Percentiles rank a stretch among this genome's conserved stretches.
phyloP scores from a whole-genome alignment of 2,888 invertebrate genomes.

The Leptopilina syphax region DNA sequence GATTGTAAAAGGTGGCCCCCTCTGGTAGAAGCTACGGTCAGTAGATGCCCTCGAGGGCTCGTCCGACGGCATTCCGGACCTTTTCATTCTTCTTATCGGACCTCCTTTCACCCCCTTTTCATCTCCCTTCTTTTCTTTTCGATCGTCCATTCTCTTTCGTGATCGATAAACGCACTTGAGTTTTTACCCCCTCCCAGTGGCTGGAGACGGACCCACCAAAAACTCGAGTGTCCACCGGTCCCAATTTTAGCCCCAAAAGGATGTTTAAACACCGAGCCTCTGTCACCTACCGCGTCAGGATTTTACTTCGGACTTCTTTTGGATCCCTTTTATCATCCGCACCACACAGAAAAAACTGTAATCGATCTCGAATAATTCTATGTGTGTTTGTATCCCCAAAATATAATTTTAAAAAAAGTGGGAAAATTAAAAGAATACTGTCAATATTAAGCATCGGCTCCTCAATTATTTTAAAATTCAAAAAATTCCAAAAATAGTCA shows the following conservation, averaged over 20 bases:
- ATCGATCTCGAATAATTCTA: background rate
- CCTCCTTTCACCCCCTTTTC: constrained; percentile 50
- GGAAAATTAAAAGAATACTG: no score
- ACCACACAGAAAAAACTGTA: background rate
- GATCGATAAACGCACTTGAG: constrained; percentile 25
- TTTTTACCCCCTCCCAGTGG: background rate
- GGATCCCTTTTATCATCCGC: background rate
- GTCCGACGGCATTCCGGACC: constrained; percentile 76
- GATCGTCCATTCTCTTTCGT: constrained; percentile 50
- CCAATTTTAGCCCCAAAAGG: background rate
- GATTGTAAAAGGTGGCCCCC: constrained; percentile 11
- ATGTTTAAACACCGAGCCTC: background rate
- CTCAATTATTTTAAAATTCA: no score
- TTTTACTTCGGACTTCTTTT: background rate
- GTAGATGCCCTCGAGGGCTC: constrained; percentile 74
- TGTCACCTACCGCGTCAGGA: constrained; percentile 2
- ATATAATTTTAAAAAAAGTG: no score
- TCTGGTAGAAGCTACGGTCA: constrained; percentile 58
- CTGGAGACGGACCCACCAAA: background rate
- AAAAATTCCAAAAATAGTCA: no score
- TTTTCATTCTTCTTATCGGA: constrained; percentile 63
- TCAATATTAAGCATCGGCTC: no score
- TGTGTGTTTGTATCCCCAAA: background rate
- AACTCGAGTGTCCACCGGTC: background rate
- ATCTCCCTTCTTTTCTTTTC: constrained; percentile 61